Conservation (phyloP, 2,113 vertebrate genomes). For the Ciconia maguari region DNA sequence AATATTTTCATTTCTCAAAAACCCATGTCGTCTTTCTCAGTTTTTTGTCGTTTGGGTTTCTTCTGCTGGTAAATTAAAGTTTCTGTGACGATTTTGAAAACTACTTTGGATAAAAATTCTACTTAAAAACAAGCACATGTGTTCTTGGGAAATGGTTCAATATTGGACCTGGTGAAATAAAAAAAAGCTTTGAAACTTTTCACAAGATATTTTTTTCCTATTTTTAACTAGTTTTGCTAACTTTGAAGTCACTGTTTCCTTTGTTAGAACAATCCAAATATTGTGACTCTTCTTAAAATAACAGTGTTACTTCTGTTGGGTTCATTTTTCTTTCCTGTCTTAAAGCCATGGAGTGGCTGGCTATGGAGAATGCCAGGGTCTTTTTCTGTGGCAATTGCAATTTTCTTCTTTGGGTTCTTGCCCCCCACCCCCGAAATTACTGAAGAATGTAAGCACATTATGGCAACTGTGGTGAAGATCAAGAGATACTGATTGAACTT, state of each 20-base stretch:
- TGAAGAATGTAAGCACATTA: slow-evolving; percentile 49
- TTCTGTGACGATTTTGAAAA: not conserved
- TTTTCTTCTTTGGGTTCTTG: not conserved
- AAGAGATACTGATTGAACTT: slow-evolving; percentile 54
- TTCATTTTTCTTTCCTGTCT: slow-evolving; percentile 10
- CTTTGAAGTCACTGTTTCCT: slow-evolving; percentile 29
- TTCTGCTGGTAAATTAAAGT: not conserved
- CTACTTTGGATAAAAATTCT: slow-evolving; percentile 6
- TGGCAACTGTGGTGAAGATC: slow-evolving; percentile 19
- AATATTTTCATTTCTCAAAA: slow-evolving; percentile 3
- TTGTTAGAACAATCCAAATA: slow-evolving; percentile 61
- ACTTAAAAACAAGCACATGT: not conserved
- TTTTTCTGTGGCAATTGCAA: slow-evolving; percentile 38
- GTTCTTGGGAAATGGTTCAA: not conserved
- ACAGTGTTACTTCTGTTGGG: slow-evolving; percentile 57
- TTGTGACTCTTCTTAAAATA: slow-evolving; percentile 66
- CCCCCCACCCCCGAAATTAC: not conserved
- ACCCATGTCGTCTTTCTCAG: not conserved
- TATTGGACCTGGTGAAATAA: not conserved
- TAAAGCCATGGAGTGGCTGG: not conserved
- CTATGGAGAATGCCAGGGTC: not conserved
- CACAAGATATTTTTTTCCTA: not conserved
- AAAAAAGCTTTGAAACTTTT: slow-evolving; percentile 6
- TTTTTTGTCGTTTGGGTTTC: not conserved
- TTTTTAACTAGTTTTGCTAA: slow-evolving; percentile 14